Conservation (phyloP, 2,797 vertebrate species). For the Centroberyx gerrardi region DNA sequence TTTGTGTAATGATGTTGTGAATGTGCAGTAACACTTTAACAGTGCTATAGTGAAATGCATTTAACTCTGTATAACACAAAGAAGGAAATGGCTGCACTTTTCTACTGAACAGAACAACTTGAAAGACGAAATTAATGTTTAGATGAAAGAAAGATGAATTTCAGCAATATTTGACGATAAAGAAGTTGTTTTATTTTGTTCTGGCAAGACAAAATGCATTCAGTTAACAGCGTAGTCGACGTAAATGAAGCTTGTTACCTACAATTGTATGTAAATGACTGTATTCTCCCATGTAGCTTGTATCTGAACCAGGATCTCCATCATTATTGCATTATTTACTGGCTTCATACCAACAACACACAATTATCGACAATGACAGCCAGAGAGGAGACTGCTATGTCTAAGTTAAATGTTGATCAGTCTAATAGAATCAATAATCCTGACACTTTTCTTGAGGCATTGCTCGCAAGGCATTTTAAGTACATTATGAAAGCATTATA, state of each 20-base stretch:
- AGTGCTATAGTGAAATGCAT: neutral
- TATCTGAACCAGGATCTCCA: neutral
- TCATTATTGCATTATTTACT: conserved; percentile 4
- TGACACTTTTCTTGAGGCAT: neutral
- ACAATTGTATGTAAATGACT: conserved; percentile 18
- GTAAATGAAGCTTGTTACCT: conserved; percentile 23
- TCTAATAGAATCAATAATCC: conserved; percentile 12
- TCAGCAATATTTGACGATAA: no score
- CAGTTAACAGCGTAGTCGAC: no score
- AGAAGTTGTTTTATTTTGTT: no score
- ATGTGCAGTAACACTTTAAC: neutral
- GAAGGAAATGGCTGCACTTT: no score
- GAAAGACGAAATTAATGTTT: no score
- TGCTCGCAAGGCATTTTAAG: conserved; percentile 1
- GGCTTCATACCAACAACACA: neutral
- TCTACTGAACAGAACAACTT: no score
- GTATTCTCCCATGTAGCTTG: conserved; percentile 5
- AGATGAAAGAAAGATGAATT: no score
- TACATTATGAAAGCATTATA: neutral
- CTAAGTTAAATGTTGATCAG: neutral
- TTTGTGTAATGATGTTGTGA: neutral
- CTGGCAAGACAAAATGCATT: no score
- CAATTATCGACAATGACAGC: neutral
- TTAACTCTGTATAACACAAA: no score
- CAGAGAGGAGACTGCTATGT: neutral